These are phyloP conservation scores for Brachyopa scutellaris DNA, from an alignment of 2,888 invertebrate species.

Conservation along the genomic window DNA sequence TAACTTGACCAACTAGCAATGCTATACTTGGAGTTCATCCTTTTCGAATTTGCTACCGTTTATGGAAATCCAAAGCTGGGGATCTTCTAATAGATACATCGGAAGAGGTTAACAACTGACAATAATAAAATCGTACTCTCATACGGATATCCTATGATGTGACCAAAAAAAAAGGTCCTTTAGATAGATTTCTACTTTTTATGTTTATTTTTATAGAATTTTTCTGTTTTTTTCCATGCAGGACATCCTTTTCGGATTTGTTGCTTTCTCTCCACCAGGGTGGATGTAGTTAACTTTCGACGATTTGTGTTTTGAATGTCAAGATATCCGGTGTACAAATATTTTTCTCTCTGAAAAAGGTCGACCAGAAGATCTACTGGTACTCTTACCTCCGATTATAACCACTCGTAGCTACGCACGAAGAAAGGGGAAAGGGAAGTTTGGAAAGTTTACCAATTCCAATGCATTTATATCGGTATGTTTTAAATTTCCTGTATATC, in stretches of 20 bases:
- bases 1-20: constrained; percentile 54
- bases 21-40: constrained; percentile 30
- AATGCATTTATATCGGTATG: constrained; percentile 59
- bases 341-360: constrained; percentile 31
- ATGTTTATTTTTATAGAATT: constrained; percentile 11
- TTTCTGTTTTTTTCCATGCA: constrained; percentile 35
- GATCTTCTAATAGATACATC: no score
- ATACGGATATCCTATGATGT: constrained; percentile 65
- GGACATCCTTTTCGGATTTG: constrained; percentile 69
- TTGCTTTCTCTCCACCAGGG: constrained; percentile 30
- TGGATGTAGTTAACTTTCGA: constrained; percentile 43
- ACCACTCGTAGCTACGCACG: no score
- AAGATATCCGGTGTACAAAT: constrained; percentile 70
- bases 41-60: constrained; percentile 47
- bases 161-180: constrained; percentile 67
- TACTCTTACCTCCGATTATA: constrained; percentile 23
- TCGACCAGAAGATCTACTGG: constrained; percentile 8
- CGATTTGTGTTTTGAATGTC: constrained; percentile 71
- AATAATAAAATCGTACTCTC: constrained; percentile 51
- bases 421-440: no score
- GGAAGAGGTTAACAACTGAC: constrained; percentile 43
- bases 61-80: constrained; percentile 38
- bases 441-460: neutral
- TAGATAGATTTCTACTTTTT: constrained; percentile 40
- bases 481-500: constrained; percentile 60